Evolutionary conservation across 2,888 invertebrate species (phyloP), one percentile per base, ranked within the genome.

Genomic region (Drosophila yooni): DNA sequence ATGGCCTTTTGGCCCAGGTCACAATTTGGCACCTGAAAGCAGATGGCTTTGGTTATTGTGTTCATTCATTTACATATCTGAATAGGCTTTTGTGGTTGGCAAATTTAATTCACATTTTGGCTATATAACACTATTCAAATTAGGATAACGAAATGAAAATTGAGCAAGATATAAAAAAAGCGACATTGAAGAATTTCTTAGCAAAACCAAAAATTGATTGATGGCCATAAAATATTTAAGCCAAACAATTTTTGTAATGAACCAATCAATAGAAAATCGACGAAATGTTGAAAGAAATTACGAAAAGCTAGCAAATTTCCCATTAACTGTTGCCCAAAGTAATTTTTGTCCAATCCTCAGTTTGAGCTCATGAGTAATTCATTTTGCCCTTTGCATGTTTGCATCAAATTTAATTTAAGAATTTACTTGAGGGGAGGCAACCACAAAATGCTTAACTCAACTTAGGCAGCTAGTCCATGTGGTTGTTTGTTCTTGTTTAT

Each of bases 341-440:
- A 43, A 62, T 51, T 51, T 25, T 58, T 70, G 57, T 52, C 52
- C 40, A 61, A 65, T 59, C 25, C 54, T 15, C 46, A 31, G 13
- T 18, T 56, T 38, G 53, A 29, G 18, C 68, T 65, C 65, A 56
- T 50, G 79, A 78, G 59, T 81, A 64, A 82, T 82, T 82, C 59
- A 72, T 50, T 68, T 53, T 43, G 36, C 29, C n/a, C 61, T 62
- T 46, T 67, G 52, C 54, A 56, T 52, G 53, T 60, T 64, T 21
- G 21, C 21, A 67, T 46, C 71, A 56, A 81, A 71, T 71, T 46
- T 64, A 71, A 64, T 52, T 52, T 59, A 71, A 40, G 51, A 62
- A 38, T 43, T 68, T 50, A n/a, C 33, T 53, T 40, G 40, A 46
- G n/a, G 5, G 40, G 40, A 11, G 52, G 54, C 21, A 59, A 15